A percentile compares a stretch with the other conserved stretches of the same genome.
phyloP scores from a whole-genome alignment of 1,140 invertebrate genomes.

The Lasaia peninsularis region DNA sequence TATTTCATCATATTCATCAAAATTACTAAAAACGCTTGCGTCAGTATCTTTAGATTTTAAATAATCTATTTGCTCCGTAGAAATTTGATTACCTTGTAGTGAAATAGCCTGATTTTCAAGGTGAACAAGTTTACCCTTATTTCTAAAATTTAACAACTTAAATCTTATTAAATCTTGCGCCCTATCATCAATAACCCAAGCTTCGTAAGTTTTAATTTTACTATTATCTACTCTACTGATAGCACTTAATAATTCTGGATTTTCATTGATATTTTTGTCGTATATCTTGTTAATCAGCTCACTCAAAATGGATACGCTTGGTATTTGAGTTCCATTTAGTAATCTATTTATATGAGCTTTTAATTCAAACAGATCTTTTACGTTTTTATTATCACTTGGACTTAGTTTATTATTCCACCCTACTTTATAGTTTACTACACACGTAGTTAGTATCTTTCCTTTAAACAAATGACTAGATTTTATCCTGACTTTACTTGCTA shows the following conservation, averaged over 20 bases:
- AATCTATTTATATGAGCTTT: conserved; percentile 42
- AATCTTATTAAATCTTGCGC: conserved; percentile 39
- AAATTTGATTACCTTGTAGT: conserved; percentile 52
- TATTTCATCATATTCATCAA: conserved; percentile 42
- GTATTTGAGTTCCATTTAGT: conserved; percentile 40
- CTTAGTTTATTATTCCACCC: conserved; percentile 52
- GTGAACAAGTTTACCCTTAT: conserved; percentile 40
- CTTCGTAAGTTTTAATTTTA: conserved; percentile 26
- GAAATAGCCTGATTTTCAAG: conserved; percentile 50
- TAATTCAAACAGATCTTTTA: conserved; percentile 39
- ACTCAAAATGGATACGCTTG: conserved; percentile 32
- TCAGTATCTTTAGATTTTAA: conserved; percentile 39
- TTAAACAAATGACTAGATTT: conserved; percentile 57
- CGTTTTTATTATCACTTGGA: conserved; percentile 32
- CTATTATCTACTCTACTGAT: conserved; percentile 41
- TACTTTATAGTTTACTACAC: conserved; percentile 43
- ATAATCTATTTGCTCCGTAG: conserved; percentile 53
- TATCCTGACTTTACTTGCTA: conserved; percentile 47
- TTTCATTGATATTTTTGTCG: conserved; percentile 38
- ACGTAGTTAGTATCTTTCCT: conserved; percentile 44
- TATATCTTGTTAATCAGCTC: conserved; percentile 52
- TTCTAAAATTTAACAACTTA: conserved; percentile 53
- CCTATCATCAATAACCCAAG: conserved; percentile 31
- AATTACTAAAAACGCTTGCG: conserved; percentile 38
- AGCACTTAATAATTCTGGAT: conserved; percentile 40